Conservation (phyloP, 2,797 vertebrate genomes). For the Cyclopterus lumpus region DNA sequence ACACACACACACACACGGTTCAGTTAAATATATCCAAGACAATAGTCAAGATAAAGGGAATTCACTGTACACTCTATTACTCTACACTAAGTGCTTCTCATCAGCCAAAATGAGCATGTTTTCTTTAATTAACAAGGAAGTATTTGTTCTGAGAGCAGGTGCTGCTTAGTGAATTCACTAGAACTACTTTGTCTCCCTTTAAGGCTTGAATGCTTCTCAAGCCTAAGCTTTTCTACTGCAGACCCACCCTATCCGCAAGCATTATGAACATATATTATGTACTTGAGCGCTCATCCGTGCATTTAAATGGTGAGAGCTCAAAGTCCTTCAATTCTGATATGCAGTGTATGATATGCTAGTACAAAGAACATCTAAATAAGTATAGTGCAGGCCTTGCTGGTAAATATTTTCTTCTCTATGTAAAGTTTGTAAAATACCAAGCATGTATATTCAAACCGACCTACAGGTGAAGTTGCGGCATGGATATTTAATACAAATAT, state of each 20-base stretch:
- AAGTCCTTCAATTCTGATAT: background rate
- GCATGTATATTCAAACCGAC: background rate
- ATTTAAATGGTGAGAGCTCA: background rate
- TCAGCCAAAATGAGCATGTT: constrained; percentile 45
- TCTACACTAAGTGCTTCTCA: constrained; percentile 29
- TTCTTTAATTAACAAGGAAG: constrained; percentile 39
- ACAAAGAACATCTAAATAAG: background rate
- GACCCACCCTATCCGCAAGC: background rate
- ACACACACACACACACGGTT: background rate
- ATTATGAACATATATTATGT: background rate
- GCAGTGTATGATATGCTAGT: background rate
- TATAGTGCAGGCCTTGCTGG: background rate
- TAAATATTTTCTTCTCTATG: background rate
- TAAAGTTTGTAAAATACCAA: background rate
- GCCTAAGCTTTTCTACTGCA: background rate
- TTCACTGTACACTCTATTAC: constrained; percentile 29
- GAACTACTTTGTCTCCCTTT: constrained; percentile 28
- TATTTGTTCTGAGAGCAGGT: constrained; percentile 53
- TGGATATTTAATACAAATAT: background rate
- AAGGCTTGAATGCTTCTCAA: constrained; percentile 14
- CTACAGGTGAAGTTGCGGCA: background rate
- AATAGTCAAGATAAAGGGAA: constrained; percentile 31
- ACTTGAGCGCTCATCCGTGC: background rate
- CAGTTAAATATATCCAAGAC: constrained; percentile 23
- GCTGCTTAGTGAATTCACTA: constrained; percentile 24